phyloP scores from a whole-genome alignment of 2,113 vertebrate species.

The Strix uralensis region DNA sequence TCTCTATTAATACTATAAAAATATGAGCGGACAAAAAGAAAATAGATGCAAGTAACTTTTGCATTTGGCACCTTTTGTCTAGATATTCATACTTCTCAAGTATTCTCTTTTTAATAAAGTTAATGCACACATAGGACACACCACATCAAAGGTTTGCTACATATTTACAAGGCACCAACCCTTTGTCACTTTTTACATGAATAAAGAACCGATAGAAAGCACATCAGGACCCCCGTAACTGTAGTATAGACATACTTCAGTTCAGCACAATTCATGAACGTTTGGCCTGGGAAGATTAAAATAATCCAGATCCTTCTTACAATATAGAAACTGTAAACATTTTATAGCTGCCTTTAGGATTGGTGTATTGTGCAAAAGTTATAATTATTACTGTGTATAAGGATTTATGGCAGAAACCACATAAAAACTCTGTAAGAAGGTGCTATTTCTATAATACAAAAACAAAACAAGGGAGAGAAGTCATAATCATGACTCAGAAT shows the following conservation, averaged over 20 bases:
- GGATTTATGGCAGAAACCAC: conserved; percentile 80
- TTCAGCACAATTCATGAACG: conserved; percentile 71
- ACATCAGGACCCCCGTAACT: conserved; percentile 69
- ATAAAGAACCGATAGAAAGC: conserved; percentile 75
- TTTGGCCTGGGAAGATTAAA: conserved; percentile 81
- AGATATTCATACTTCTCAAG: conserved; percentile 79
- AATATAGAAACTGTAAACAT: conserved; percentile 86
- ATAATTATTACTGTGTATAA: conserved; percentile 80
- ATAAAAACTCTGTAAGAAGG: conserved; percentile 83
- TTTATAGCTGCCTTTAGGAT: conserved; percentile 94
- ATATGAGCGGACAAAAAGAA: conserved; percentile 74
- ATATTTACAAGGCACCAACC: conserved; percentile 86
- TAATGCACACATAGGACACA: conserved; percentile 81
- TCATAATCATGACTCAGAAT: conserved; percentile 60
- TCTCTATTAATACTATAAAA: conserved; percentile 74
- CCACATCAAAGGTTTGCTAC: conserved; percentile 79
- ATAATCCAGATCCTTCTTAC: conserved; percentile 80
- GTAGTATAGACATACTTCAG: conserved; percentile 77
- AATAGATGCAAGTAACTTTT: conserved; percentile 78
- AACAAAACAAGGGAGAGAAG: conserved; percentile 71
- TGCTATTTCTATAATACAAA: conserved; percentile 80
- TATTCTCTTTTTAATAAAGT: conserved; percentile 80
- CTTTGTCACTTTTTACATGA: conserved; percentile 76
- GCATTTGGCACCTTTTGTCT: conserved; percentile 83
- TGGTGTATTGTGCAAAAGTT: conserved; percentile 95